Conservation (phyloP, 2,888 invertebrate genomes). For the Schizotus pectinicornis region DNA sequence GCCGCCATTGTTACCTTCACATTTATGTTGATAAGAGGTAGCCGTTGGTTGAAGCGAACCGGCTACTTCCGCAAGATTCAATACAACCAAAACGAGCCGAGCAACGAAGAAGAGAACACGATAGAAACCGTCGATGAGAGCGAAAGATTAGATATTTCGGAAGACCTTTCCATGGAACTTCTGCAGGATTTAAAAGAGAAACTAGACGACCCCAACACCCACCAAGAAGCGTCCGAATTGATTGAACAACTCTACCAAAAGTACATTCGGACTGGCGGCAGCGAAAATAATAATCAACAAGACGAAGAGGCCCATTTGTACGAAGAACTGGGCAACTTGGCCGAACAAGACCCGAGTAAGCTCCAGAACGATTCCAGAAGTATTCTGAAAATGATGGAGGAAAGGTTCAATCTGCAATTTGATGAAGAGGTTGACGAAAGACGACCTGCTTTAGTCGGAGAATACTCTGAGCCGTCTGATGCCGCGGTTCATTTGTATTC, state of each 20-base stretch:
- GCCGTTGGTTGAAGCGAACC: slow-evolving; percentile 65
- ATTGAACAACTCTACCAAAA: slow-evolving; percentile 79
- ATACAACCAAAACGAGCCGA: slow-evolving; percentile 64
- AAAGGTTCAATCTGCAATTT: slow-evolving; percentile 59
- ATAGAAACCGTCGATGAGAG: slow-evolving; percentile 54
- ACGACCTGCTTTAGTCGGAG: slow-evolving; percentile 57
- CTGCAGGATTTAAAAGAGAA: slow-evolving; percentile 71
- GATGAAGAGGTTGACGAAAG: slow-evolving; percentile 40
- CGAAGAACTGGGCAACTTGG: slow-evolving; percentile 65
- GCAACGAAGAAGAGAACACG: slow-evolving; percentile 59
- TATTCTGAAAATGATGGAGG: slow-evolving; percentile 67
- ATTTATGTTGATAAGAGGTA: slow-evolving; percentile 63
- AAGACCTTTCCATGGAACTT: slow-evolving; percentile 76
- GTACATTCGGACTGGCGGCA: slow-evolving; percentile 73
- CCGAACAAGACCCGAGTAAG: slow-evolving; percentile 50
- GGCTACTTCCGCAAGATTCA: slow-evolving; percentile 63
- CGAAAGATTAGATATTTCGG: slow-evolving; percentile 66
- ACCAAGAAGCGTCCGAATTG: slow-evolving; percentile 76
- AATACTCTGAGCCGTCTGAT: slow-evolving; percentile 65
- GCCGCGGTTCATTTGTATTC: slow-evolving; percentile 63
- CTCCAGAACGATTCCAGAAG: slow-evolving; percentile 59
- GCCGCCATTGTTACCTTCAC: slow-evolving; percentile 62
- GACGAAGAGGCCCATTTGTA: slow-evolving; percentile 58
- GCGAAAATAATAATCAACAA: slow-evolving; percentile 61
- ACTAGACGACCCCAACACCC: slow-evolving; percentile 74